A percentile compares a stretch with the other conserved stretches of the same genome.
phyloP scores from a whole-genome alignment of 2,113 vertebrate genomes.

The Gavialis gangeticus region DNA sequence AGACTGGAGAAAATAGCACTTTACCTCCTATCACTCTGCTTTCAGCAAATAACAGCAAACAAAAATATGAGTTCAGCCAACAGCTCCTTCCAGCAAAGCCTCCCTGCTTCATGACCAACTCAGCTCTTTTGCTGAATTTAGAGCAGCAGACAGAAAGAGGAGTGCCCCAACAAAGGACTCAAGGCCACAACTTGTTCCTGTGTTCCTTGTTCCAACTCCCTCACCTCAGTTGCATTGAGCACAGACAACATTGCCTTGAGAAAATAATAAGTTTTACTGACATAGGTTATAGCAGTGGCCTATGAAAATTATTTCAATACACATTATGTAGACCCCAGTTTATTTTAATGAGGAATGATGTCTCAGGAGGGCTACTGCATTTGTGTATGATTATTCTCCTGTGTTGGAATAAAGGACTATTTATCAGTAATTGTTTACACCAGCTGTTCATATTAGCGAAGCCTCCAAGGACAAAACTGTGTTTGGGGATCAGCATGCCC shows the following conservation, averaged over 20 bases:
- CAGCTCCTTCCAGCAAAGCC: slow-evolving; percentile 38
- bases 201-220: no score
- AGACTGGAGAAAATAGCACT: neutral
- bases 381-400: neutral
- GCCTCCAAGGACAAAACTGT: neutral
- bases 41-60: neutral
- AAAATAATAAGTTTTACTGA: neutral
- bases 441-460: neutral
- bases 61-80: slow-evolving; percentile 14
- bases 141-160: slow-evolving; percentile 10
- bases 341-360: neutral
- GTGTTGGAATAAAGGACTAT: neutral
- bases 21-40: slow-evolving; percentile 30
- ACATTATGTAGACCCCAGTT: neutral
- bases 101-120: slow-evolving; percentile 23
- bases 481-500: neutral
- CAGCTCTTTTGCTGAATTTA: slow-evolving; percentile 24
- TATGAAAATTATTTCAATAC: neutral
- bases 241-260: neutral
- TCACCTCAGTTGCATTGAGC: neutral
- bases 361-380: neutral
- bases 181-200: neutral
- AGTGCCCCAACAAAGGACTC: slow-evolving; percentile 15
- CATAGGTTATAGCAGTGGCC: neutral
- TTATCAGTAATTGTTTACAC: neutral